Base-by-base conservation (phyloP, 2,797 vertebrate species). In the Sebastes oblongus region DNA sequence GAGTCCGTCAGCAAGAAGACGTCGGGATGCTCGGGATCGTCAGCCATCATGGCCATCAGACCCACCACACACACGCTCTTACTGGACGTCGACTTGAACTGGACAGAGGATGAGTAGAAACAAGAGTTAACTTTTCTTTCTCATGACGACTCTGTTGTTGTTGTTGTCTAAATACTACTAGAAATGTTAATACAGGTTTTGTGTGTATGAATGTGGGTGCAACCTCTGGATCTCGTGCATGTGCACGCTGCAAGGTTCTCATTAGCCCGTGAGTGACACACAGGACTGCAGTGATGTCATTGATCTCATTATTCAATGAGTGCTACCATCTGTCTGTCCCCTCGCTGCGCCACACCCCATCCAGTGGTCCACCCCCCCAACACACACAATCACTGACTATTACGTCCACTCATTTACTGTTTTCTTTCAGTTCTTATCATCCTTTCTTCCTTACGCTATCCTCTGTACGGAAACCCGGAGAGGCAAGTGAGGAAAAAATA, bases 31-130 rank as follows among this genome's bases (percentile, higher is more conserved):
- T 99, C 98, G 0, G 97, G 97, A 86, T 99, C 97, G 59, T 99
- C 98, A 2, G 98, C 97, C 98, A 99, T 98, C 96, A 99, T 98
- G 81, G 97, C 97, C 98, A 99, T 99, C 89, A 99, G 97, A 59
- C 98, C 98, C 64, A 98, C 95, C 72, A 99, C 97, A 2, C 97
- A 97, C 62, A 97, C 95, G 0, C 91, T 97, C 94, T 99, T 99
- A 92, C 95, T 98, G 2, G 97, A 97, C 0, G 96, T 97, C 6
- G 98, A 99, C 93, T 99, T 99, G 94, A 99, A 99, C 98, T 99
- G 93, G 58, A 18, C 4, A 30, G 70, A 75, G 29, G 52, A 77
- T 6, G 8, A 29, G 20, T 13, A 46, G 73, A 81, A 71, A 52
- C 27, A 16, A 13, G 30, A 42, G 34, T 65, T 65, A 70, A 3